phyloP scores from a whole-genome alignment of 1,140 invertebrate species.

The Bombus waltoni region DNA sequence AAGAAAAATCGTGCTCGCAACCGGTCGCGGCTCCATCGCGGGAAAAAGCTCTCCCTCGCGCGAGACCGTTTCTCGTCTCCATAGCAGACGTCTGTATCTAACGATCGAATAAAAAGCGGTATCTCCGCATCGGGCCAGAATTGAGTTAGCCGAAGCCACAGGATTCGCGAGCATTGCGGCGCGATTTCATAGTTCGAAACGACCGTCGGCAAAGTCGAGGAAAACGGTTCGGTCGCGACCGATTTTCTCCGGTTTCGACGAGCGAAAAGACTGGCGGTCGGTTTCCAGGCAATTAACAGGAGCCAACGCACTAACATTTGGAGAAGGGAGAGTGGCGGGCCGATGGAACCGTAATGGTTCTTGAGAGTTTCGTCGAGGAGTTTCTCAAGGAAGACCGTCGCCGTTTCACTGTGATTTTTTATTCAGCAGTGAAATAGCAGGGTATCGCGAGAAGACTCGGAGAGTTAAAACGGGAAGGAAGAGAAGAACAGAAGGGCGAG shows the following conservation, averaged over 20 bases:
- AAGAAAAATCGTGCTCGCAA: conserved; percentile 54
- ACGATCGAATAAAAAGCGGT: conserved; percentile 63
- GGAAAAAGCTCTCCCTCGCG: conserved; percentile 52
- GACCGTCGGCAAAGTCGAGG: neutral
- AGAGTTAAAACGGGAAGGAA: neutral
- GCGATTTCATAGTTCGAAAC: conserved; percentile 31
- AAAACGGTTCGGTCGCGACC: neutral
- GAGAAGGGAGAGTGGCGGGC: neutral
- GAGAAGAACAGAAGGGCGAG: neutral
- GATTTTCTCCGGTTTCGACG: conserved; percentile 4
- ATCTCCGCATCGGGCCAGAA: conserved; percentile 66
- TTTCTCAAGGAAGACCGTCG: neutral
- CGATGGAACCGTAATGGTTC: neutral
- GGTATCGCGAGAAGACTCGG: neutral
- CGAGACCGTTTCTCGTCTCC: conserved; percentile 55
- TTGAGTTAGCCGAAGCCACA: conserved; percentile 66
- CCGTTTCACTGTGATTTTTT: conserved; percentile 36
- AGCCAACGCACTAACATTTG: neutral
- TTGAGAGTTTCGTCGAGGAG: neutral
- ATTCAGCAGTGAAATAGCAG: conserved; percentile 7
- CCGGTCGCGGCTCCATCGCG: conserved; percentile 59
- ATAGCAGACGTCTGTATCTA: conserved; percentile 61
- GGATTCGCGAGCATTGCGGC: conserved; percentile 11
- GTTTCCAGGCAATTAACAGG: neutral
- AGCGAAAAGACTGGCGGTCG: neutral